Base-by-base conservation (phyloP, 2,113 vertebrate genomes). In the Coptodon rendalli region DNA sequence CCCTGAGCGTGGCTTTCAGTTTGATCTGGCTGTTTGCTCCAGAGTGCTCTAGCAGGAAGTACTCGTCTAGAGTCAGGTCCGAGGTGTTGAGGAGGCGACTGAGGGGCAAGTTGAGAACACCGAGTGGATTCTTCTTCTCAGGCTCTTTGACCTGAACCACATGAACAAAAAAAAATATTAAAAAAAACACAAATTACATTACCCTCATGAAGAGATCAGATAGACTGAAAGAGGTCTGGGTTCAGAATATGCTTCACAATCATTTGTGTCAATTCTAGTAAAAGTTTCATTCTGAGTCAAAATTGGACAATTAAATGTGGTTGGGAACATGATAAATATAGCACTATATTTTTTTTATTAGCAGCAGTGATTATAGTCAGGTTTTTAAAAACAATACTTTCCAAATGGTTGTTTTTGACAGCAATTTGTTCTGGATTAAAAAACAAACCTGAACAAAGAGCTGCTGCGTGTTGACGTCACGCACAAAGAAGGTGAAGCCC, bases 401-500 rank as follows among this genome's bases (percentile, higher is more conserved):
- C 6, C 3, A 4, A 82, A n/a, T 17, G 2, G 13, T 24, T 9
- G 40, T 22, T 38, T 40, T 68, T 68, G 63, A 38, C 11, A 22
- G 40, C 8, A 27, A 68, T 68, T 43, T 73, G 22, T 27, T 27
- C 13, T 48, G 19, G 9, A 17, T 8, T 36, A 73, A 56, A 34
- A 50, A 6, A 83, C 89, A 57, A 90, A 99, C 98, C 98, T 99
- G 96, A 56, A 99, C 7, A 1, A 82, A 92, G 14, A 99, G 97
- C 22, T 96, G 96, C 93, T 99, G 97, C 2, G 94, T 95, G 48
- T 95, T 92, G 83, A 98, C 89, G 12, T 80, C 95, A 56, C 96
- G 95, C 29, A 99, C 97, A 57, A 99, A 99, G 95, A 99, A 99
- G 40, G 97, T 97, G 94, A 99, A 99, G 43, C 95, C 97, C 86